phyloP scores from a whole-genome alignment of 2,797 vertebrate species.

The Poecilia velifera region DNA sequence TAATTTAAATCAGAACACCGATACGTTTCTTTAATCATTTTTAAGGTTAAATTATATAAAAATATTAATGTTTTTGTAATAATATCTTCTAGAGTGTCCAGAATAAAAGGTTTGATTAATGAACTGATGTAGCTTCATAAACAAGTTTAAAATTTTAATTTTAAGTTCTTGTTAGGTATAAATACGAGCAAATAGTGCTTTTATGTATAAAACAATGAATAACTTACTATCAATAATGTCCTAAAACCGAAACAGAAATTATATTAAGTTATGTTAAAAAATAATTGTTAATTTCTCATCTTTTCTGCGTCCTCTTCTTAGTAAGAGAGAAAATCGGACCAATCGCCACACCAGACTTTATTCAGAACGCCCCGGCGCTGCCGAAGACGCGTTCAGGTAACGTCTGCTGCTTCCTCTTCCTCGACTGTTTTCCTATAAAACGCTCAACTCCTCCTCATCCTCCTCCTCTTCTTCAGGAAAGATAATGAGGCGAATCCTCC shows the following conservation, averaged over 20 bases:
- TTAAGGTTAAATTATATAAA: background rate
- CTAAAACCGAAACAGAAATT: background rate
- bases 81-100: background rate
- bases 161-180: background rate
- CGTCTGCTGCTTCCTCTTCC: background rate
- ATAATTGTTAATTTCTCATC: background rate
- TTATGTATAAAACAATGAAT: background rate
- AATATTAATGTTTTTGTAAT: background rate
- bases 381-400: constrained; percentile 88
- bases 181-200: background rate
- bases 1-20: too few species aligned
- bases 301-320: constrained; percentile 40
- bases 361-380: constrained; percentile 84
- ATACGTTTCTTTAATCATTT: background rate
- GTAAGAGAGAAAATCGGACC: constrained; percentile 87
- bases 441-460: background rate
- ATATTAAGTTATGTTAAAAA: background rate
- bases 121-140: background rate
- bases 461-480: constrained; percentile 72
- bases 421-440: background rate
- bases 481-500: constrained; percentile 84
- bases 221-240: background rate
- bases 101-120: background rate
- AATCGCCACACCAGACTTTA: constrained; percentile 86
- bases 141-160: background rate